A percentile compares a stretch with the other conserved stretches of the same genome.
These are phyloP conservation scores for Arctopsyche grandis DNA, from an alignment of 1,140 invertebrate genomes.

Conservation along the genomic window DNA sequence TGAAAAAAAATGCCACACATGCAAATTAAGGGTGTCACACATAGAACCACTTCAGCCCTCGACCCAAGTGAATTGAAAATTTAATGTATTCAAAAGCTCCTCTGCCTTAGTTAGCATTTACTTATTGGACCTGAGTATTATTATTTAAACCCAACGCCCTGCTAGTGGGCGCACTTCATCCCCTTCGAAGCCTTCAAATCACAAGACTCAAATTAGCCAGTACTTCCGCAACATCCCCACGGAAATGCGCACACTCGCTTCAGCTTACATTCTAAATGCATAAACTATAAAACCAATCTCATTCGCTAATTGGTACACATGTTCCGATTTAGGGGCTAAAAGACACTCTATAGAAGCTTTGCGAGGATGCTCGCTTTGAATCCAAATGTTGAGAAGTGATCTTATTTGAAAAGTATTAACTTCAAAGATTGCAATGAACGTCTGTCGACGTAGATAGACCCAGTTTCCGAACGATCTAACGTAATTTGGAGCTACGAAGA, in stretches of 20 bases:
- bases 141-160: slow-evolving; percentile 26
- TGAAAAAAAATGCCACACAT: slow-evolving; percentile 24
- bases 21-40: slow-evolving; percentile 23
- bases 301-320: no score
- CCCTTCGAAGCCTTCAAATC: slow-evolving; percentile 30
- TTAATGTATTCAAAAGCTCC: slow-evolving; percentile 45
- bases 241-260: background rate
- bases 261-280: no score
- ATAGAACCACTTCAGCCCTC: background rate
- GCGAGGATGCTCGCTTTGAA: no score
- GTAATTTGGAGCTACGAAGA: no score
- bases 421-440: no score
- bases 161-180: slow-evolving; percentile 12
- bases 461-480: no score
- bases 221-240: slow-evolving; percentile 6
- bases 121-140: slow-evolving; percentile 38
- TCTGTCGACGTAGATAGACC: no score
- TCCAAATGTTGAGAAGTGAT: no score
- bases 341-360: background rate
- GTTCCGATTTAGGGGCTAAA: no score
- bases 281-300: no score
- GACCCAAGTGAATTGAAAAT: slow-evolving; percentile 7
- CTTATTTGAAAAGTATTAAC: no score
- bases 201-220: background rate
- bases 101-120: slow-evolving; percentile 42